Conservation (phyloP, 2,113 vertebrate genomes). For the Smithornis capensis region DNA sequence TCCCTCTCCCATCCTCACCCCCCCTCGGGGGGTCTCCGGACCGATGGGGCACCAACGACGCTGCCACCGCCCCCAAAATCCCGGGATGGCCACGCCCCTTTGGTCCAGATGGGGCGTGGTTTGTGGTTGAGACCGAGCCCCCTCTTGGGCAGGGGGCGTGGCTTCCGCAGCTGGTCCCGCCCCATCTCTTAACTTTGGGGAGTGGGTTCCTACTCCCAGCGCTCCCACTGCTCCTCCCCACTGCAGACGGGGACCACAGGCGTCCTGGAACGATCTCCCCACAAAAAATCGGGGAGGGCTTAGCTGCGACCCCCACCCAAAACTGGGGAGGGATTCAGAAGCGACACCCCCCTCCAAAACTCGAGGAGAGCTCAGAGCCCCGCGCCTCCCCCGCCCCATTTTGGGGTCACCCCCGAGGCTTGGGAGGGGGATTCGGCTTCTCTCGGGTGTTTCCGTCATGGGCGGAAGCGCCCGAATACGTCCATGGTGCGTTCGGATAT, state of each 20-base stretch:
- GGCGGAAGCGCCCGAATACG: conserved; percentile 27
- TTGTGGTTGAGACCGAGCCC: neutral
- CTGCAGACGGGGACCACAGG: neutral
- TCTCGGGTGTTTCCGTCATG: neutral
- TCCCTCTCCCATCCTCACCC: neutral
- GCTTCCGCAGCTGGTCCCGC: neutral
- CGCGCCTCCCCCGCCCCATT: neutral
- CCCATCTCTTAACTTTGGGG: neutral
- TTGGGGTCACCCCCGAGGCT: neutral
- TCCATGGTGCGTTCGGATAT: neutral
- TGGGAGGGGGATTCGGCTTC: neutral
- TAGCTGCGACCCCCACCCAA: no score
- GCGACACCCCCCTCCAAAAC: no score
- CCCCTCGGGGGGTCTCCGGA: neutral
- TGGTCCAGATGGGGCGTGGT: neutral
- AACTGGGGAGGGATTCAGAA: no score
- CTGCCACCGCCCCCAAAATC: neutral
- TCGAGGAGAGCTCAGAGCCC: neutral
- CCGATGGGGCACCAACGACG: neutral
- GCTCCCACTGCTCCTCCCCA: neutral
- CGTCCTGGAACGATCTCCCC: no score
- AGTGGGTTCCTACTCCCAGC: neutral
- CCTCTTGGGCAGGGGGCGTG: neutral
- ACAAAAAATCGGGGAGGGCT: no score
- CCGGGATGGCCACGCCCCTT: neutral